Percentiles rank a stretch among this genome's conserved stretches.
These are phyloP conservation scores for Philereme transversata DNA, from an alignment of 2,888 invertebrate species.

Conservation along the genomic window DNA sequence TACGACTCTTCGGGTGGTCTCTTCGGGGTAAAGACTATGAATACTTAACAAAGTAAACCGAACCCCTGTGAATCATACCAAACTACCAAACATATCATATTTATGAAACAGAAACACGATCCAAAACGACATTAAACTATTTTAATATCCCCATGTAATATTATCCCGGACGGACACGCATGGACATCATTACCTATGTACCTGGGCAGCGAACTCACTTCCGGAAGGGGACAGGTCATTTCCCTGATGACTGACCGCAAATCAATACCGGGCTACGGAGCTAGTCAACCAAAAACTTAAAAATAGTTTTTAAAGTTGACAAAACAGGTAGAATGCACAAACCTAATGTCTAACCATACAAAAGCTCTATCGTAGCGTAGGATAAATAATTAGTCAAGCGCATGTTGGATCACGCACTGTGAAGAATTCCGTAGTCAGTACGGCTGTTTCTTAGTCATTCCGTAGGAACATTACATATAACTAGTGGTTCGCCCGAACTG, in stretches of 20 bases:
- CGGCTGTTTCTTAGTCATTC: too few relatives aligned
- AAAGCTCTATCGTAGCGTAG: too few relatives aligned
- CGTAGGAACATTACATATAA: too few relatives aligned
- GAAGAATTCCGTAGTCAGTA: too few relatives aligned
- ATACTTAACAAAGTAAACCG: too few relatives aligned
- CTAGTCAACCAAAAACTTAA: conserved; percentile 14
- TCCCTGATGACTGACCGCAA: conserved; percentile 52
- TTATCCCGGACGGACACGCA: conserved; percentile 52
- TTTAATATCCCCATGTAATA: conserved; percentile 33
- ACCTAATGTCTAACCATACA: too few relatives aligned
- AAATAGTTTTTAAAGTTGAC: not conserved
- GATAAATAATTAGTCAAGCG: too few relatives aligned
- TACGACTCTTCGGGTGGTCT: too few relatives aligned
- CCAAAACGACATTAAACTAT: conserved; percentile 25
- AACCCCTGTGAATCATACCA: conserved; percentile 4
- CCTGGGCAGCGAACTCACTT: conserved; percentile 53
- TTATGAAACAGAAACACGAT: conserved; percentile 43
- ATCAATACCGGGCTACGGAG: conserved; percentile 40
- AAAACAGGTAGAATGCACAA: not conserved
- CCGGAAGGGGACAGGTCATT: conserved; percentile 60
- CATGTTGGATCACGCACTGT: too few relatives aligned
- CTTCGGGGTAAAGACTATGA: too few relatives aligned
- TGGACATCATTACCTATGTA: conserved; percentile 54
- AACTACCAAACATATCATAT: conserved; percentile 12
- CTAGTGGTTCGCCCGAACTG: too few relatives aligned